These are phyloP conservation scores for Cremastinae sp. DNA, from an alignment of 2,888 invertebrate genomes.

Conservation along the genomic window DNA sequence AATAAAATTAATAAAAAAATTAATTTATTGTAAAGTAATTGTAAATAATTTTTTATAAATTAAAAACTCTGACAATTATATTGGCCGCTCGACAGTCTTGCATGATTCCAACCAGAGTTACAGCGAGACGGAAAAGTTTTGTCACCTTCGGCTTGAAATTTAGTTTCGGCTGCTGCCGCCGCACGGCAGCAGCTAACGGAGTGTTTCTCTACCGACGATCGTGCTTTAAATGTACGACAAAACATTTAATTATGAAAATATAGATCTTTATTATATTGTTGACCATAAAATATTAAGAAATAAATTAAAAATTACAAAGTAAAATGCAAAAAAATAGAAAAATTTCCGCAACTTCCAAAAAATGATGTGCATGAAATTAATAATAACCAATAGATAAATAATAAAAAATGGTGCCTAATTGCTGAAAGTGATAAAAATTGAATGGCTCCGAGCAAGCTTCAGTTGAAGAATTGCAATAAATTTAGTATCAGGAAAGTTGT, in stretches of 20 bases:
- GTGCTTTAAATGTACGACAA: not conserved
- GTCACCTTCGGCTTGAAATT: constrained; percentile 37
- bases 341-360: no score
- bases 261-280: no score
- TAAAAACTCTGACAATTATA: not conserved
- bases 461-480: constrained; percentile 28
- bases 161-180: constrained; percentile 62
- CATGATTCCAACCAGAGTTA: constrained; percentile 6
- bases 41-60: no score
- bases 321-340: no score
- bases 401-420: not conserved
- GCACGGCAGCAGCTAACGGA: constrained; percentile 72
- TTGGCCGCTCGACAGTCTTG: constrained; percentile 7
- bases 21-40: no score
- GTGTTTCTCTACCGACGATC: not conserved
- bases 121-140: constrained; percentile 63
- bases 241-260: no score
- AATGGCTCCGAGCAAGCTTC: not conserved
- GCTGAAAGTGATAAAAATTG: not conserved
- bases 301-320: no score
- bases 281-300: no score
- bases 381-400: no score
- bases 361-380: no score
- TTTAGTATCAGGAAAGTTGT: constrained; percentile 54
- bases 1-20: no score